Percentiles rank a stretch among this genome's conserved stretches.
phyloP scores from a whole-genome alignment of 2,113 vertebrate genomes.

The Spheniscus mendiculus region DNA sequence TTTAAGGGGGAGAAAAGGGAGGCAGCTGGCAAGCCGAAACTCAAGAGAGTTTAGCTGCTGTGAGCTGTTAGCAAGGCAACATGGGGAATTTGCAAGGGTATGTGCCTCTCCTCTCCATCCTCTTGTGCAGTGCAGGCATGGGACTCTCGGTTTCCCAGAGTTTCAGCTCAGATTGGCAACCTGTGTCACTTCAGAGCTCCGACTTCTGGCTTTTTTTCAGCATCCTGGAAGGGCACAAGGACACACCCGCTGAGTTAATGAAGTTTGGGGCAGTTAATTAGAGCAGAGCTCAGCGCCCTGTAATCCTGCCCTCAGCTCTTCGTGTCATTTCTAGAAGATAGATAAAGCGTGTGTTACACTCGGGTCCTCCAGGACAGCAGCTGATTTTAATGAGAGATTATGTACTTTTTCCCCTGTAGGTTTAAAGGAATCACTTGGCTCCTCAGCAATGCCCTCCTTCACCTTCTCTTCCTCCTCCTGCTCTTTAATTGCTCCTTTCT shows the following conservation, averaged over 20 bases:
- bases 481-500: constrained; percentile 5
- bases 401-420: not conserved
- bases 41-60: rapidly evolving
- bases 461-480: constrained; percentile 8
- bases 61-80: not conserved
- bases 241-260: not conserved
- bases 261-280: not conserved
- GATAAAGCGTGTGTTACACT: not conserved
- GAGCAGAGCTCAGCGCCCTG: not conserved
- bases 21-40: not conserved
- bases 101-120: not conserved
- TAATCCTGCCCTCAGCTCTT: not conserved
- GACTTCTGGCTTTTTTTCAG: not conserved
- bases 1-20: not conserved
- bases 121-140: rapidly evolving
- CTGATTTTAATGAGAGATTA: constrained; percentile 16
- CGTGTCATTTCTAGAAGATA: not conserved
- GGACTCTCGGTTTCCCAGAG: not conserved
- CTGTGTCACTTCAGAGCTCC: not conserved
- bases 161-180: not conserved
- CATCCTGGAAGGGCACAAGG: not conserved
- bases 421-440: not conserved
- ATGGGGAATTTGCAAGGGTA: not conserved
- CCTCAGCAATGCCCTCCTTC: not conserved
- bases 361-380: not conserved